A percentile compares a stretch with the other conserved stretches of the same genome.
Conservation (phyloP, 2,113 vertebrate genomes). For the Chloropsis cyanopogon region DNA sequence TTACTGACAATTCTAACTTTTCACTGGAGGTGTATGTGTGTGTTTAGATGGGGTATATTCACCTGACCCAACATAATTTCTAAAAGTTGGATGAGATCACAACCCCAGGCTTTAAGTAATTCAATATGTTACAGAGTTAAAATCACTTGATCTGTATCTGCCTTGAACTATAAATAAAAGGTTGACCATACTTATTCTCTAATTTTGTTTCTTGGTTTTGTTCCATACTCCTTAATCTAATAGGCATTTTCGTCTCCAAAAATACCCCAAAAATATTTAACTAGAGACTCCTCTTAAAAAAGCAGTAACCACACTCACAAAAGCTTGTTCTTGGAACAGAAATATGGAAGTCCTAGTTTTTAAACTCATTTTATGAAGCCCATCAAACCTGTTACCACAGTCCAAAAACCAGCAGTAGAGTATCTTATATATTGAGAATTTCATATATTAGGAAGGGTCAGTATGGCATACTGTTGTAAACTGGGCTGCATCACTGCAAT, state of each 20-base stretch:
- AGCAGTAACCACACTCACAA: neutral
- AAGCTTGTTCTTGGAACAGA: neutral
- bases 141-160: neutral
- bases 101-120: constrained; percentile 27
- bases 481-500: neutral
- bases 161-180: neutral
- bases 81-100: neutral
- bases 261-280: neutral
- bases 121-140: neutral
- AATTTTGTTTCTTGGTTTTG: neutral
- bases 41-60: neutral
- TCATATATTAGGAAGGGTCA: neutral
- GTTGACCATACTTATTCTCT: neutral
- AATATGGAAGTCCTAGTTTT: neutral
- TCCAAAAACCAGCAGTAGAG: neutral
- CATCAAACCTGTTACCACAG: neutral
- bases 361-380: neutral
- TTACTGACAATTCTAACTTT: neutral
- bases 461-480: neutral
- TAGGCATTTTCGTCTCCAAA: neutral
- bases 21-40: neutral
- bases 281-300: neutral
- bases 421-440: neutral
- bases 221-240: neutral
- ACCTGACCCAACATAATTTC: neutral